Evolutionary conservation across 2,113 vertebrate species (phyloP).

Genomic region (Antigone vipio): DNA sequence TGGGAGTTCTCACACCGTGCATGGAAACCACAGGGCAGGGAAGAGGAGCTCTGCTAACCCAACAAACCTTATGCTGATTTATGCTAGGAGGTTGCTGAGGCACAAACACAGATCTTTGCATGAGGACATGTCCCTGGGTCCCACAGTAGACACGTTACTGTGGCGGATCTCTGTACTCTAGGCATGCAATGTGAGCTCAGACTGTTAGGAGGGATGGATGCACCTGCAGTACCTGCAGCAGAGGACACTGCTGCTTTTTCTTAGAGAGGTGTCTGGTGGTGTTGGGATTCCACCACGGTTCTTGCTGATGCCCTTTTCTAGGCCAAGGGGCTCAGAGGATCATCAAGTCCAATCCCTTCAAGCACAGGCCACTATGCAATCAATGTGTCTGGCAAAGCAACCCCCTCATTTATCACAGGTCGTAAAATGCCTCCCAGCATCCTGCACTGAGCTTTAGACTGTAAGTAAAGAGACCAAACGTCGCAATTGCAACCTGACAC

Average conservation of each 20-base stretch:
- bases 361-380: not conserved
- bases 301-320: not conserved
- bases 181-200: not conserved
- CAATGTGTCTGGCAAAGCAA: not conserved
- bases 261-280: not conserved
- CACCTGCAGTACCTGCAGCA: not conserved
- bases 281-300: not conserved
- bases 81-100: not conserved
- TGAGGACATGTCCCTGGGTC: not conserved
- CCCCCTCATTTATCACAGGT: not conserved
- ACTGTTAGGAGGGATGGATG: not conserved
- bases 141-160: accelerated
- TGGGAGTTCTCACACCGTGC: not conserved
- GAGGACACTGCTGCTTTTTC: not conserved
- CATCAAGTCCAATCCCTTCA: not conserved
- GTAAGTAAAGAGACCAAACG: not conserved
- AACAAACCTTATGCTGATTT: not conserved
- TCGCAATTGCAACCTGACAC: not conserved
- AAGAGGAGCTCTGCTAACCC: not conserved
- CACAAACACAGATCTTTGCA: not conserved
- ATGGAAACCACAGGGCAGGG: not conserved
- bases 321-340: not conserved
- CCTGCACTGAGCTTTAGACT: not conserved
- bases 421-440: not conserved
- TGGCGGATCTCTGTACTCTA: not conserved